A percentile compares a stretch with the other conserved stretches of the same genome.
Evolutionary conservation across 2,888 invertebrate genomes (phyloP).

Genomic region (Actias luna): DNA sequence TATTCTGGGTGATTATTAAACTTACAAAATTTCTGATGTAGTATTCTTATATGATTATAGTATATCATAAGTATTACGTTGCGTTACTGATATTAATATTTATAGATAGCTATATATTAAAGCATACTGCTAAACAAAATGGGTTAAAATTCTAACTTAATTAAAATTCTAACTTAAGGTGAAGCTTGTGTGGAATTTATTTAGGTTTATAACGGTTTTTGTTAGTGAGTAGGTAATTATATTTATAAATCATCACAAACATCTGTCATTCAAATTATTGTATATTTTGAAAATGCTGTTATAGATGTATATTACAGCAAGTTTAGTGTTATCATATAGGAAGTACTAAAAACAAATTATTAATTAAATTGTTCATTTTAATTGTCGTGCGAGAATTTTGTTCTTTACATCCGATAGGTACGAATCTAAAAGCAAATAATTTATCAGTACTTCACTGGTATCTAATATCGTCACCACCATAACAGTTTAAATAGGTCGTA

Average conservation of each 20-base stretch:
- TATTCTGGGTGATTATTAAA: not conserved
- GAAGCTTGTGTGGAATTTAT: no score
- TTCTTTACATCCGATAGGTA: not conserved
- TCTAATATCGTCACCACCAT: conserved; percentile 2
- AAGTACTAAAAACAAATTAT: not conserved
- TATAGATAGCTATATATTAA: not conserved
- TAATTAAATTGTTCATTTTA: not conserved
- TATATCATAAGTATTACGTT: not conserved
- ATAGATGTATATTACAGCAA: no score
- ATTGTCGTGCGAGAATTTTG: not conserved
- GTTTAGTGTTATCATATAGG: not conserved
- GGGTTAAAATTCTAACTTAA: no score
- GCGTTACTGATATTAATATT: not conserved
- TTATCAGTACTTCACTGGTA: not conserved
- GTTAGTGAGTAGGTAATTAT: no score
- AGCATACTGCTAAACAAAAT: no score
- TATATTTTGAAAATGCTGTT: no score
- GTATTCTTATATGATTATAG: not conserved
- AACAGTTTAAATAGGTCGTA: conserved; percentile 1
- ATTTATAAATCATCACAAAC: no score
- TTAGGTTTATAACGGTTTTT: no score
- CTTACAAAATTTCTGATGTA: not conserved
- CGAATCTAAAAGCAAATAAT: conserved; percentile 1
- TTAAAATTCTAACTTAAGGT: no score
- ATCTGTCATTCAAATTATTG: no score